A percentile compares a stretch with the other conserved stretches of the same genome.
These are phyloP conservation scores for Gobiocypris rarus DNA, from an alignment of 2,113 vertebrate genomes.

Conservation along the genomic window DNA sequence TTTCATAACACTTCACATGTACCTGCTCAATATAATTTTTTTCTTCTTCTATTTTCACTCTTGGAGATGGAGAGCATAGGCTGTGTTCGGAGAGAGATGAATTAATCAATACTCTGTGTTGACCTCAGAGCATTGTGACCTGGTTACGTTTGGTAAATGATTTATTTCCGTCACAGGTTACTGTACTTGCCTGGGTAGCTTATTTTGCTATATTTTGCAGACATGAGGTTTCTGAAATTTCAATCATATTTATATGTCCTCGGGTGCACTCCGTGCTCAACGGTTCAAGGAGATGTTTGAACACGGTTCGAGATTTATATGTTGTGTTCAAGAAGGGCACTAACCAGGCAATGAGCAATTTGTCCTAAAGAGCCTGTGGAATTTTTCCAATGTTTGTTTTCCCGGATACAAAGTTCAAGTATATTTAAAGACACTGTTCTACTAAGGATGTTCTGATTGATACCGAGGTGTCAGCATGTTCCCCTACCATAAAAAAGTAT, in stretches of 20 bases:
- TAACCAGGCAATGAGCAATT: not conserved
- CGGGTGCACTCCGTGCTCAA: not conserved
- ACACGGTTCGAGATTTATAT: slow-evolving; percentile 3
- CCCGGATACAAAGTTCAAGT: not conserved
- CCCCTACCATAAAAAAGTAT: slow-evolving; percentile 11
- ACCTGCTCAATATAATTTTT: slow-evolving; percentile 53
- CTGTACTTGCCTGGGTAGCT: slow-evolving; percentile 21
- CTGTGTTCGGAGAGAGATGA: slow-evolving; percentile 23
- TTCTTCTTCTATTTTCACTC: slow-evolving; percentile 52
- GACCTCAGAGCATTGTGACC: slow-evolving; percentile 37
- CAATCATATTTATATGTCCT: slow-evolving; percentile 27
- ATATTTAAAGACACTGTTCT: not conserved
- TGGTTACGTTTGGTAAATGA: slow-evolving; percentile 37
- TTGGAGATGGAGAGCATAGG: slow-evolving; percentile 25
- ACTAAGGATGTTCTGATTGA: slow-evolving; percentile 18
- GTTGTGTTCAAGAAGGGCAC: not conserved
- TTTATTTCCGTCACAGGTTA: slow-evolving; percentile 47
- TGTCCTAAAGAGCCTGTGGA: not conserved
- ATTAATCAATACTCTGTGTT: slow-evolving; percentile 43
- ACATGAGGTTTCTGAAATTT: slow-evolving; percentile 30
- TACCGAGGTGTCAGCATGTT: not conserved
- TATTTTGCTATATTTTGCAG: not conserved
- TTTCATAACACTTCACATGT: slow-evolving; percentile 44
- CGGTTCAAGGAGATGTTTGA: slow-evolving; percentile 21
- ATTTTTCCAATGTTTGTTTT: not conserved